Base-by-base conservation (phyloP, 2,113 vertebrate species). In the Leptobrachium leishanense region DNA sequence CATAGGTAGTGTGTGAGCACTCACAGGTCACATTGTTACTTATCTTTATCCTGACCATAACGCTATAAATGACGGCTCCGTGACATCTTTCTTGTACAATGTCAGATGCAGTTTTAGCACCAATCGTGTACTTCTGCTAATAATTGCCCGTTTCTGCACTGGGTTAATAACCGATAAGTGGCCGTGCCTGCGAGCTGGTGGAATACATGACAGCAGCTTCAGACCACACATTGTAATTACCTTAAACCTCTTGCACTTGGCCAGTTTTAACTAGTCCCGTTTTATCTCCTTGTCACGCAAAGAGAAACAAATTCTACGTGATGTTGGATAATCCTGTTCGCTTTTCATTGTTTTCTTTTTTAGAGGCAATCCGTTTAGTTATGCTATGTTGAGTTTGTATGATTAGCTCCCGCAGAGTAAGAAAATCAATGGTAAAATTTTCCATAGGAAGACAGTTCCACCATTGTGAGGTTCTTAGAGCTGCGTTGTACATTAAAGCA, bases 301-400 rank as follows among this genome's bases (percentile, higher is more conserved):
- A 89, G 87, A 87, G 86, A 85, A 82, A 85, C 84, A 87, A 89
- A 89, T 86, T 83, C 84, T 84, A 85, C 81, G 84, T 82, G 86
- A 84, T 83, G 83, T 78, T 82, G 85, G 87, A 89, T 90, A 90
- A 90, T 82, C 82, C 88, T 84, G 84, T 90, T 89, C 85, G 84
- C 83, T 87, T 88, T 86, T 88, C 85, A 83, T 87, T 89, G 89
- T 89, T 87, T 92, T 86, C 83, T 88, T 85, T 89, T 87, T 77
- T 77, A 84, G 84, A 84, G 77, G 59, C 85, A 90, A 86, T 89
- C 86, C 87, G 85, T 90, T 89, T 88, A 86, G 74, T 85, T 88
- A 82, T 86, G 85, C 85, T 88, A 87, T 87, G 87, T 83, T 86
- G 86, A 87, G 84, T 89, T 88, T 89, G 90, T 91, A 89, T 88